These are phyloP conservation scores for Thysanoteuthis rhombus DNA, from an alignment of 2,888 invertebrate species.

Conservation along the genomic window DNA sequence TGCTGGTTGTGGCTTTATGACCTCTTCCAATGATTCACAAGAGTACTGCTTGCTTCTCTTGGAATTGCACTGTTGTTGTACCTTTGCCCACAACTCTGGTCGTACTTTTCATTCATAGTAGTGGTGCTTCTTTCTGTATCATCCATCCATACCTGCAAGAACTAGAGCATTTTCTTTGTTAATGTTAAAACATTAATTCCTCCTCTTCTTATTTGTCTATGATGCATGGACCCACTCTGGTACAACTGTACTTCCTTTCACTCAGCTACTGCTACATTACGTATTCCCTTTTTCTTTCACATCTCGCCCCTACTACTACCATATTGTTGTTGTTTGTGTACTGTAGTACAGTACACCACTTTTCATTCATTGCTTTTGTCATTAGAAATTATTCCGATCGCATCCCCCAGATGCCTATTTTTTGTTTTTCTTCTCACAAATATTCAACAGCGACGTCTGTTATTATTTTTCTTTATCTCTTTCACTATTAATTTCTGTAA, in stretches of 20 bases:
- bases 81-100: not conserved
- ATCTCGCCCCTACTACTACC: not conserved
- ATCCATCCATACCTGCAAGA: not conserved
- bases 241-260: conserved; percentile 12
- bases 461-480: not conserved
- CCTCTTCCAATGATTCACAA: not conserved
- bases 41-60: not conserved
- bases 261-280: not conserved
- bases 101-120: not conserved
- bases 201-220: not conserved
- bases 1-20: not conserved
- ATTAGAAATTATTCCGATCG: not conserved
- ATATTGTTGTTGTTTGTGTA: not conserved
- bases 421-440: not conserved
- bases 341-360: not conserved
- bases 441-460: not conserved
- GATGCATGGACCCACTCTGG: conserved; percentile 12
- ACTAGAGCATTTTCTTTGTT: not conserved
- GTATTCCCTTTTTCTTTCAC: too few relatives aligned
- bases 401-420: not conserved
- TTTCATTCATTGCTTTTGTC: not conserved
- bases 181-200: not conserved
- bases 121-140: not conserved
- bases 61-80: not conserved
- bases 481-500: not conserved